Evolutionary conservation across 2,113 vertebrate species (phyloP), one percentile per base, ranked within the genome.

Genomic region (Serilophus lunatus): DNA sequence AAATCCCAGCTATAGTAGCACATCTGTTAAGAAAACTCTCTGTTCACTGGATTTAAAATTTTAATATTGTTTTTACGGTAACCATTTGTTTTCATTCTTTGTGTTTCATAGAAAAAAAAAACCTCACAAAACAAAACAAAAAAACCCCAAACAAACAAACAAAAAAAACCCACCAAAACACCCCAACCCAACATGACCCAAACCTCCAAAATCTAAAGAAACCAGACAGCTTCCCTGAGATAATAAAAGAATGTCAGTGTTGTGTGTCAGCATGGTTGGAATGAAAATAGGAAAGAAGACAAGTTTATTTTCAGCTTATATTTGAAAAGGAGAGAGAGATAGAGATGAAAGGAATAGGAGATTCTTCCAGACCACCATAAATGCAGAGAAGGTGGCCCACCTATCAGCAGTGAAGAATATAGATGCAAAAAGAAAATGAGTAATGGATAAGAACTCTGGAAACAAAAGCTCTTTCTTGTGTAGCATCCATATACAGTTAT

Each of bases 181-280:
- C 6, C 3, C 35, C 50, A 40, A n/a, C 22, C 12, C 6, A 69
- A 35, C 4, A 2, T 8, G 66, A 44, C 13, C 10, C 23, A 6
- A 80, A 66, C 8, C 9, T 3, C 1, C 4, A 7, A 42, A 51
- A 3, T 1, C 5, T 8, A 28, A 53, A 49, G 33, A 53, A 12
- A 3, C 5, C 18, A 26, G 35, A 42, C 2, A 40, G 1, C 4
- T 82, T 85, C 16, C 10, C 24, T 63, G 13, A 63, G 5, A 4
- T 44, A 82, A 19, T 33, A 82, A 53, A 3, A 88, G 6, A 82
- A 74, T 14, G 3, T 40, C 16, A 24, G 1, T 35, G 12, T 54
- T 23, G 12, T 63, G 7, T 54, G 18, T 56, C 40, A 76, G 40
- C 10, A 40, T 63, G 35, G 64, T 10, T 14, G 22, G 3, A 77